A percentile compares a stretch with the other conserved stretches of the same genome.
Evolutionary conservation across 2,113 vertebrate genomes (phyloP).

Genomic region (Hypocryptadius cinnamomeus): DNA sequence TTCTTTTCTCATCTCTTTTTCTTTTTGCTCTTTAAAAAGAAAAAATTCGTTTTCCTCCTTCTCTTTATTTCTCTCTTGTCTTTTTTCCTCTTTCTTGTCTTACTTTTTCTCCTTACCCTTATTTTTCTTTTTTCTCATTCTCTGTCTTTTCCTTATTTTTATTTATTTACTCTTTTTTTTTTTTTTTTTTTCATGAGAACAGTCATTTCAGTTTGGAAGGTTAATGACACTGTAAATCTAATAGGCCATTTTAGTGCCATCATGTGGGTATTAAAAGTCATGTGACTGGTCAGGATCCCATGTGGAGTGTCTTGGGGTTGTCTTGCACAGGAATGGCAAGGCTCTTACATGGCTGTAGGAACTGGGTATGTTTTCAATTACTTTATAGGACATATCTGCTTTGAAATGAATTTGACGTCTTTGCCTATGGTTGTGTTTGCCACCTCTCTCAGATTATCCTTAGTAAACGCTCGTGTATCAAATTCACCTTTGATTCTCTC

Average conservation of each 20-base stretch:
- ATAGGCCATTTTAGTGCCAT: slow-evolving; percentile 81
- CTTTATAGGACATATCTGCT: slow-evolving; percentile 57
- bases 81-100: fast-evolving
- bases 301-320: slow-evolving; percentile 58
- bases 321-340: slow-evolving; percentile 41
- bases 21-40: fast-evolving
- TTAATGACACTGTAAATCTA: slow-evolving; percentile 84
- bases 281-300: slow-evolving; percentile 67
- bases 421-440: slow-evolving; percentile 55
- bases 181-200: background rate
- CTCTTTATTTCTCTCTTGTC: fast-evolving
- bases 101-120: fast-evolving
- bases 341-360: slow-evolving; percentile 37
- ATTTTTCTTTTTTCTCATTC: background rate
- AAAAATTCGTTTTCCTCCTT: fast-evolving
- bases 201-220: slow-evolving; percentile 73
- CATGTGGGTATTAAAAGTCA: slow-evolving; percentile 78
- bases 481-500: slow-evolving; percentile 20
- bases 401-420: slow-evolving; percentile 68
- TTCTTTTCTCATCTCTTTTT: too few species aligned
- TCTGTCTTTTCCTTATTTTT: background rate
- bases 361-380: slow-evolving; percentile 66
- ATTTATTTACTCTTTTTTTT: too few species aligned
- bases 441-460: slow-evolving; percentile 32
- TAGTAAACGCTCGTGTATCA: background rate